Evolutionary conservation across 2,888 invertebrate genomes (phyloP).

Genomic region (Psylliodes chrysocephalus): DNA sequence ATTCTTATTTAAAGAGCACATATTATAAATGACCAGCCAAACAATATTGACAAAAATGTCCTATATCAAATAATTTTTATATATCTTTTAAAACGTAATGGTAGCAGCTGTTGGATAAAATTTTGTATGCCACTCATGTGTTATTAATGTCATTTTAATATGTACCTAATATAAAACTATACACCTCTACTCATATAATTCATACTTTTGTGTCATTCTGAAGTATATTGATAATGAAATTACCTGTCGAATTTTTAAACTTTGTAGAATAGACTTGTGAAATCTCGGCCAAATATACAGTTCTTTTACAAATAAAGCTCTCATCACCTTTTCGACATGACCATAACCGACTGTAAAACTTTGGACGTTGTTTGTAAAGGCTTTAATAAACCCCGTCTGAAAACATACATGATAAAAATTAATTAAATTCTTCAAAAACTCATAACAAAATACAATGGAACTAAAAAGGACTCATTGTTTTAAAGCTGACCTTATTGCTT

Average conservation of each 20-base stretch:
- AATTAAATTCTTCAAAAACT: constrained; percentile 30
- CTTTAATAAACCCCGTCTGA: constrained; percentile 93
- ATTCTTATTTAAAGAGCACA: too few species aligned
- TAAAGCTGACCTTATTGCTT: constrained; percentile 79
- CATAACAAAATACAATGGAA: too few species aligned
- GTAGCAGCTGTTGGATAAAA: too few species aligned
- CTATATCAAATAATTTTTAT: too few species aligned
- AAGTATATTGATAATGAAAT: neutral
- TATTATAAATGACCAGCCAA: too few species aligned
- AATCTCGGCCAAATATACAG: constrained; percentile 94
- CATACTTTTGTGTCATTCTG: neutral
- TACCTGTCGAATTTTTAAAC: constrained; percentile 71
- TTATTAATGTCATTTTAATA: too few species aligned
- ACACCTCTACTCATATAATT: neutral
- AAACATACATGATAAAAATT: constrained; percentile 53
- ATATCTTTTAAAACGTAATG: too few species aligned
- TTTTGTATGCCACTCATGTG: too few species aligned
- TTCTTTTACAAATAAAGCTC: constrained; percentile 90
- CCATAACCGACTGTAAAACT: constrained; percentile 91
- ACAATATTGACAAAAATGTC: too few species aligned
- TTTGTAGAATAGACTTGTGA: constrained; percentile 72
- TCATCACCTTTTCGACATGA: constrained; percentile 94
- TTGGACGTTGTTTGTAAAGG: constrained; percentile 88
- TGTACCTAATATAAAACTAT: too few species aligned
- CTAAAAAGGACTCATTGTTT: too few species aligned